Evolutionary conservation across 2,113 vertebrate genomes (phyloP), one percentile per base, ranked within the genome.

Genomic region (human): DNA sequence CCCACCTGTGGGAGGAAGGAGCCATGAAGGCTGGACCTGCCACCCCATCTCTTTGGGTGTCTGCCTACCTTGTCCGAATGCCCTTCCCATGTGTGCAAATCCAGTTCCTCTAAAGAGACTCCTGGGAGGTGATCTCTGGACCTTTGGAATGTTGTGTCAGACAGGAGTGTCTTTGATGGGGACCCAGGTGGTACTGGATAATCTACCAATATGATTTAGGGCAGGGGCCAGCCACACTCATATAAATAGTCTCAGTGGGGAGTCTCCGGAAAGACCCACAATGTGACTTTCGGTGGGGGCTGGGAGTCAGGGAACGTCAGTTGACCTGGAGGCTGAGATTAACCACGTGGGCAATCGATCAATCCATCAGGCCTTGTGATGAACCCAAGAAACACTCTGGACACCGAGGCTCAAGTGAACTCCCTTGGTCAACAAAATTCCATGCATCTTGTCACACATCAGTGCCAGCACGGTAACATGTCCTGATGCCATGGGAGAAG

Each of bases 1-100:
- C 97, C 96, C 91, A 97, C 97, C 98, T 98, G 72, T 1, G 20
- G 64, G 82, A 32, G 16, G 55, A 48, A 18, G 3, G 64, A 80
- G 8, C 6, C 66, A 13, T 35, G 8, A 79, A 80, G 79, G 45
- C 25, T 48, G 43, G 18, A 57, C 16, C 4, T 23, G 30, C 22
- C 66, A 14, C 30, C 35, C 40, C 61, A 3, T 40, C 81, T 94
- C 22, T 61, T 25, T 35, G 10, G 18, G n/a, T 35, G 11, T 25
- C 89, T 61, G 27, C 30, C 85, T 52, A 7, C 32, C 43, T 64
- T 32, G 8, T 17, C 35, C 17, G 2, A 35, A 43, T 23, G 66
- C 6, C 23, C 30, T 78, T 6, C 40, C 30, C 11, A 0, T 6
- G 1, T 3, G 11, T 7, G 48, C 52, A 85, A 48, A 76, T 38